A percentile compares a stretch with the other conserved stretches of the same genome.
phyloP scores from a whole-genome alignment of 2,113 vertebrate species.

The Nyctibius bracteatus region DNA sequence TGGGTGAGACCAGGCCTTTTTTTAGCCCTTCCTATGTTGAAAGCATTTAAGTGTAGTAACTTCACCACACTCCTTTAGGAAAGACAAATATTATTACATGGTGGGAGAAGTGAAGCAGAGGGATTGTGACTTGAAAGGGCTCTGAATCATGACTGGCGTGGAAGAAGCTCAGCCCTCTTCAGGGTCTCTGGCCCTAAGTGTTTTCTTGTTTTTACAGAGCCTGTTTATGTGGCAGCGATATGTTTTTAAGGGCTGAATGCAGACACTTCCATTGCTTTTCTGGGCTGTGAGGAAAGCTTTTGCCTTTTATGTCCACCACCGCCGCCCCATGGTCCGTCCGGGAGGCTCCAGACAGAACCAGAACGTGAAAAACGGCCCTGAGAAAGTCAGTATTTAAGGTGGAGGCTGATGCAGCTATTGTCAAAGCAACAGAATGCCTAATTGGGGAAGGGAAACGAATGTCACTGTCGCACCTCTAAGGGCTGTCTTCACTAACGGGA shows the following conservation, averaged over 20 bases:
- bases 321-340: not conserved
- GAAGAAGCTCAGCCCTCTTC: not conserved
- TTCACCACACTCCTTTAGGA: not conserved
- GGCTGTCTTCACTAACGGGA: not conserved
- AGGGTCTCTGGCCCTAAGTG: not conserved
- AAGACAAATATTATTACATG: not conserved
- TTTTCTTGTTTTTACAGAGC: not conserved
- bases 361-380: not conserved
- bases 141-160: rapidly evolving
- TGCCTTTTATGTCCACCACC: not conserved
- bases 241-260: not conserved
- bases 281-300: not conserved
- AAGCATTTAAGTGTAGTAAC: not conserved
- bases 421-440: not conserved
- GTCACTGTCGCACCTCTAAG: constrained; percentile 21
- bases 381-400: not conserved
- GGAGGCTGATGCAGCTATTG: not conserved
- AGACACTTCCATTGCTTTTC: not conserved
- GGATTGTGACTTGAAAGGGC: not conserved
- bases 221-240: not conserved
- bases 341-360: not conserved
- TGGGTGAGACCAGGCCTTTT: not conserved
- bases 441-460: constrained; percentile 28
- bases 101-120: not conserved
- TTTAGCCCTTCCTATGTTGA: not conserved